A percentile compares a stretch with the other conserved stretches of the same genome.
Evolutionary conservation across 2,888 invertebrate genomes (phyloP).

Genomic region (Belgica antarctica): DNA sequence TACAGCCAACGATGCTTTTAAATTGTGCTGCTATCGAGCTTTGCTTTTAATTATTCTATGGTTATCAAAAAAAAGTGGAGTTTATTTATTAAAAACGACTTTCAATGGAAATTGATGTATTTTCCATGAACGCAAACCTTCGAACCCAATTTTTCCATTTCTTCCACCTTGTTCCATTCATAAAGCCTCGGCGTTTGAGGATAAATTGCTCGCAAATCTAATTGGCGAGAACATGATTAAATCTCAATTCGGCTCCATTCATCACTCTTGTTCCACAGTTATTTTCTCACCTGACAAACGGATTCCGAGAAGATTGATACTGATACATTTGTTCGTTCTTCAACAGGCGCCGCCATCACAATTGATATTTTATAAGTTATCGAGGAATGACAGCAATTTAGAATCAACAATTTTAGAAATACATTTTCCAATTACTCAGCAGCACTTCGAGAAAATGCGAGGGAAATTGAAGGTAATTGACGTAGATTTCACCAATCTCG

Average conservation of each 20-base stretch:
- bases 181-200: too few relatives aligned
- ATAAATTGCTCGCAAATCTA: not conserved
- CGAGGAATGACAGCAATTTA: conserved; percentile 44
- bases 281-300: not conserved
- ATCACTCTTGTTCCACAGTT: not conserved
- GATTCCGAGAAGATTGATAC: not conserved
- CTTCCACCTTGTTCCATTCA: too few relatives aligned
- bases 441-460: conserved; percentile 42
- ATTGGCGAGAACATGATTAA: not conserved
- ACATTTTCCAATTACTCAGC: conserved; percentile 42
- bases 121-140: too few relatives aligned
- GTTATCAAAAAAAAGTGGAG: too few relatives aligned
- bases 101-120: too few relatives aligned
- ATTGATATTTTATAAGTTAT: conserved; percentile 42
- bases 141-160: too few relatives aligned
- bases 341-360: conserved; percentile 41
- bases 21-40: too few relatives aligned
- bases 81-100: too few relatives aligned
- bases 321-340: conserved; percentile 35
- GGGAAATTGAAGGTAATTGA: conserved; percentile 44
- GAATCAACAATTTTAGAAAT: conserved; percentile 44
- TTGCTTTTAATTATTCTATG: too few relatives aligned
- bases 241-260: not conserved
- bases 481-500: too few relatives aligned
- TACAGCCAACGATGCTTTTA: too few relatives aligned